Evolutionary conservation across 2,888 invertebrate genomes (phyloP), one percentile per base, ranked within the genome.

Genomic region (Lepidonotus clava): DNA sequence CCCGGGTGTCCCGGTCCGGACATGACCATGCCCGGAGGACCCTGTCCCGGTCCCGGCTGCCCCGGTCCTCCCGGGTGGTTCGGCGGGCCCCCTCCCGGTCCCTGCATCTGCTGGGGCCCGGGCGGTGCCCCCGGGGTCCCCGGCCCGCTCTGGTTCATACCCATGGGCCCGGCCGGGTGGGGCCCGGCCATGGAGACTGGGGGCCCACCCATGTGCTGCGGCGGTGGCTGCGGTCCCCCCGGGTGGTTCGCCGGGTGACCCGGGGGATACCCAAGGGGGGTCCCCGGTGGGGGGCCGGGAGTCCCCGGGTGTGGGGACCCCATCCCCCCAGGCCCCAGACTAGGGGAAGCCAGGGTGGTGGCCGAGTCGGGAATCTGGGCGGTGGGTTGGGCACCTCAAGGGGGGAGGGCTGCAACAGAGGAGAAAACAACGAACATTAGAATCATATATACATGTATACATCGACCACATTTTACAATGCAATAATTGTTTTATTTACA

Each of bases 251-350:
- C 80, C 41, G 80, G 46, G 28, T 80, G 80, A 24, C 80, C 80
- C 32, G 40, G 46, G 6, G 80, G 80, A 34, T 80, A 80, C 80
- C 80, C 80, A 28, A 80, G 24, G 11, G 80, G 80, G 28, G 80
- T 80, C 18, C 80, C 80, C 80, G 80, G 80, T 32, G 80, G 80
- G 51, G 80, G 80, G 21, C 80, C 80, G 18, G 80, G 80, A n/a
- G 80, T 80, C 46, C 80, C 80, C 80, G 80, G 80, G 51, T 80
- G 80, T 51, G 80, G 80, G 80, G 80, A 80, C 80, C 80, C 80
- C 80, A 80, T 80, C 32, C 80, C 80, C 51, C 80, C 80, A 46
- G 40, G 80, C 80, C 80, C 80, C 80, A 80, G 51, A 34, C 80
- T 80, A 46, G 80, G 80, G 80, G 80, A 80, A 80, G 80, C 80